Percentiles rank a stretch among this genome's conserved stretches.
Conservation (phyloP, 2,888 invertebrate genomes). For the Calameuta pallipes region DNA sequence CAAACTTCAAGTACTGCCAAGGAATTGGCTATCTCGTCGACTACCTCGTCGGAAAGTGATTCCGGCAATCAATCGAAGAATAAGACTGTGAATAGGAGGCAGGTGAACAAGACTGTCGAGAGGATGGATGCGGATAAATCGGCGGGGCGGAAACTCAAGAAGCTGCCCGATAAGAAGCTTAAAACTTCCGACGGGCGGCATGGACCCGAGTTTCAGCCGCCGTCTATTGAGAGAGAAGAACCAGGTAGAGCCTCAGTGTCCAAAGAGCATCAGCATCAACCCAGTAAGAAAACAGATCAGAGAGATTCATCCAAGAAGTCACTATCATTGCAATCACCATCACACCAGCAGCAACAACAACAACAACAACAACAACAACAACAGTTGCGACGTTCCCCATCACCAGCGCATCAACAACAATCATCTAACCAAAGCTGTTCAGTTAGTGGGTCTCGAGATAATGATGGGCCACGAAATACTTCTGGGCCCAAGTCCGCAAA, state of each 20-base stretch:
- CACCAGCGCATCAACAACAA: constrained; percentile 24
- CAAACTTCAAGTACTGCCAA: constrained; percentile 42
- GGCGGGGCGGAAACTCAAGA: constrained; percentile 69
- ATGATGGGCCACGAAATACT: constrained; percentile 64
- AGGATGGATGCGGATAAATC: constrained; percentile 27
- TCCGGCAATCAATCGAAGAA: constrained; percentile 47
- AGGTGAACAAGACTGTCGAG: constrained; percentile 27
- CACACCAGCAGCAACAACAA: constrained; percentile 15
- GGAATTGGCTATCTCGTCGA: constrained; percentile 52
- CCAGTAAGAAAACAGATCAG: constrained; percentile 42
- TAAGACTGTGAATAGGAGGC: constrained; percentile 32
- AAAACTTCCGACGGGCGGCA: constrained; percentile 85
- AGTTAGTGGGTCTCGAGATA: constrained; percentile 63
- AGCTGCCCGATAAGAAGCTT: constrained; percentile 84
- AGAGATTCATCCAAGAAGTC: constrained; percentile 37
- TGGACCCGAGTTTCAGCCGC: constrained; percentile 78
- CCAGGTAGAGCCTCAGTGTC: constrained; percentile 63
- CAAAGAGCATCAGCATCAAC: constrained; percentile 63
- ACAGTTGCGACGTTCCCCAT: neutral
- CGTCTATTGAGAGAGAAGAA: constrained; percentile 83
- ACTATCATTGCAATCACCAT: constrained; percentile 30
- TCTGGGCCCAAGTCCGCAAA: constrained; percentile 61
- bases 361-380: constrained; percentile 19
- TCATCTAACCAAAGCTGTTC: constrained; percentile 53
- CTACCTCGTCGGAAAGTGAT: constrained; percentile 60